These are phyloP conservation scores for Fopius arisanus DNA, from an alignment of 1,140 invertebrate species.

Conservation along the genomic window DNA sequence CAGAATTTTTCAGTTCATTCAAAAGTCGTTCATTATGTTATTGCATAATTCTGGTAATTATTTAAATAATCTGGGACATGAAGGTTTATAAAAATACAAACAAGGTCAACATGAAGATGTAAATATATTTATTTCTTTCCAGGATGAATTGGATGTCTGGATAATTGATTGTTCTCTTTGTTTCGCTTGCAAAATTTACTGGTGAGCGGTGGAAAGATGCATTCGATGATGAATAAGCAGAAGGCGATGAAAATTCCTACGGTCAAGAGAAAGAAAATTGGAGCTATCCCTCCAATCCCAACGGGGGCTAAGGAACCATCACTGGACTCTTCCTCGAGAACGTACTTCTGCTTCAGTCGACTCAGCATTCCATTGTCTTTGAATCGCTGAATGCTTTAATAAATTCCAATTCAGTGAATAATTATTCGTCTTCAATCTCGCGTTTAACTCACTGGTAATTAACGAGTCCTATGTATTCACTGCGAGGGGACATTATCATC, in stretches of 20 bases:
- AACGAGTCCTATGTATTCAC: slow-evolving; percentile 32
- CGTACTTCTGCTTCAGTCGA: slow-evolving; percentile 22
- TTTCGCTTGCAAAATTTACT: not conserved
- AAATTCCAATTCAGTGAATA: not conserved
- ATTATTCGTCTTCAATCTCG: not conserved
- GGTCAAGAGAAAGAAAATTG: not conserved
- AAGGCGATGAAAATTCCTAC: not conserved
- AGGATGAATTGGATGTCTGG: not conserved
- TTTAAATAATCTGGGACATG: too few relatives aligned
- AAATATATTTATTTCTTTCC: too few relatives aligned
- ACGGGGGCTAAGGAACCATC: not conserved
- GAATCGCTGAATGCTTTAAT: slow-evolving; percentile 37
- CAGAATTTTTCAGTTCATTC: too few relatives aligned
- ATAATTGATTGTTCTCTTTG: not conserved
- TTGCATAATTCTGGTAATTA: too few relatives aligned
- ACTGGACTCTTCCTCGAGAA: not conserved
- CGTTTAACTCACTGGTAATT: slow-evolving; percentile 39
- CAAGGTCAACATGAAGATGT: too few relatives aligned
- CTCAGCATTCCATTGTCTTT: slow-evolving; percentile 33
- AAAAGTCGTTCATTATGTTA: too few relatives aligned
- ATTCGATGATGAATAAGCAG: not conserved
- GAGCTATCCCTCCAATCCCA: slow-evolving; percentile 21
- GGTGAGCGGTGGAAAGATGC: not conserved
- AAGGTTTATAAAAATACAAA: too few relatives aligned
- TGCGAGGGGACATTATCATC: slow-evolving; percentile 27